A percentile compares a stretch with the other conserved stretches of the same genome.
phyloP scores from a whole-genome alignment of 2,888 invertebrate species.

The Drepana falcataria region DNA sequence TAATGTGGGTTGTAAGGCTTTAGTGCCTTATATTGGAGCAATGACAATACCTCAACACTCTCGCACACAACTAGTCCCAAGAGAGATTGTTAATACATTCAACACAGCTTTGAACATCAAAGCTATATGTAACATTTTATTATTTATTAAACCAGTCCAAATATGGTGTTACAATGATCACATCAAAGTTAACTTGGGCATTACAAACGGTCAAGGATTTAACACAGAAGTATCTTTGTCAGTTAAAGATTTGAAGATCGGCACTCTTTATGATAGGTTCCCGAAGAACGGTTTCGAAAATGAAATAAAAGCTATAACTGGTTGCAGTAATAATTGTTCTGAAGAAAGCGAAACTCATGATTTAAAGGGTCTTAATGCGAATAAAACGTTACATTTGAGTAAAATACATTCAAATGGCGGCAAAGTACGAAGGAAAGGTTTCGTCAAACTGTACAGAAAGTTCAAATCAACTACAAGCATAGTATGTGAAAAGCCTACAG shows the following conservation, averaged over 20 bases:
- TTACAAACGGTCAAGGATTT: not conserved
- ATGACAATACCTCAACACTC: constrained; percentile 6
- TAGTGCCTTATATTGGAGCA: constrained; percentile 23
- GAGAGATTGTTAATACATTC: not conserved
- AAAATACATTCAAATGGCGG: constrained; percentile 4
- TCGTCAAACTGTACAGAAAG: constrained; percentile 46
- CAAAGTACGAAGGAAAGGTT: constrained; percentile 30
- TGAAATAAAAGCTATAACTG: not conserved
- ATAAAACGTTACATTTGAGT: not conserved
- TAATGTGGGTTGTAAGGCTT: constrained; percentile 17
- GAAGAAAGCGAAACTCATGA: not conserved
- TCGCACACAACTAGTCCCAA: not conserved
- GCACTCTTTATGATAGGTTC: not conserved
- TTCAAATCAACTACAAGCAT: constrained; percentile 51
- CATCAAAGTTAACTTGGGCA: constrained; percentile 6
- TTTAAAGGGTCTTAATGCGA: not conserved
- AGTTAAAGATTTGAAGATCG: not conserved
- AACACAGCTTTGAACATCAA: not conserved
- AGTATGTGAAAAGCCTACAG: constrained; percentile 28
- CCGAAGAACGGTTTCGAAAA: not conserved
- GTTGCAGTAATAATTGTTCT: not conserved
- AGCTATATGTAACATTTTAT: not conserved
- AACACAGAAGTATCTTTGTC: not conserved
- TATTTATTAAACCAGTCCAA: constrained; percentile 6
- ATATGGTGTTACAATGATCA: constrained; percentile 2